Evolutionary conservation across 2,888 invertebrate genomes (phyloP).

Genomic region (Encarsia formosa): DNA sequence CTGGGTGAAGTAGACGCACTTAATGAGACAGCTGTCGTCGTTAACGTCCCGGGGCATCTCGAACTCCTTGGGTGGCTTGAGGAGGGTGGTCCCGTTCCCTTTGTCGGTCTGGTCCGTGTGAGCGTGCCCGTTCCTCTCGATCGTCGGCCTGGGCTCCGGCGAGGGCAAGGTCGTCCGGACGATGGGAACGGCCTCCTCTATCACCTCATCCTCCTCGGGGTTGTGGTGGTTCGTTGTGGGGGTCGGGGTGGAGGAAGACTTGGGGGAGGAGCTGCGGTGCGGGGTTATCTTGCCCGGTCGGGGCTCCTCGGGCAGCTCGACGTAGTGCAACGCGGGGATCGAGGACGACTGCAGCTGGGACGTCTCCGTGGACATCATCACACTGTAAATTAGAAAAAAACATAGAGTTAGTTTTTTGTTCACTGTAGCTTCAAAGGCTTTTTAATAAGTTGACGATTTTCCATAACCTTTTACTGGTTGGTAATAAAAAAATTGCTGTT

Average conservation of each 20-base stretch:
- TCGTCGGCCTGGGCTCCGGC: conserved; percentile 39
- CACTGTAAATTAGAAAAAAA: conserved; percentile 32
- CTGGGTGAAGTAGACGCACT: conserved; percentile 61
- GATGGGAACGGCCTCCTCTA: conserved; percentile 40
- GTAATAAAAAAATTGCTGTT: too few species aligned
- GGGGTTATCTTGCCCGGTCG: conserved; percentile 33
- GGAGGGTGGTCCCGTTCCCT: background rate
- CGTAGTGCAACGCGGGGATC: conserved; percentile 34
- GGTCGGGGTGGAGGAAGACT: conserved; percentile 17
- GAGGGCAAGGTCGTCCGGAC: conserved; percentile 35
- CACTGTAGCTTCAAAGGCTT: too few species aligned
- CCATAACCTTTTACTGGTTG: too few species aligned
- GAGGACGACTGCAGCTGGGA: conserved; percentile 37
- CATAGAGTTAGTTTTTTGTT: background rate
- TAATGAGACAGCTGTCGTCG: conserved; percentile 59
- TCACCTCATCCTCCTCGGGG: conserved; percentile 31
- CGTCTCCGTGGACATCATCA: conserved; percentile 43
- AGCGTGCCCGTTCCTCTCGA: conserved; percentile 41
- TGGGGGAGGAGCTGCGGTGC: background rate
- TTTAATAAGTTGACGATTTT: too few species aligned
- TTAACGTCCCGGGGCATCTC: conserved; percentile 51
- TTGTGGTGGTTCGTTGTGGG: conserved; percentile 15
- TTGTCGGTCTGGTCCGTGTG: conserved; percentile 25
- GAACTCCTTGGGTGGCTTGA: conserved; percentile 20
- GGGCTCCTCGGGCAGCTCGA: conserved; percentile 41